Evolutionary conservation across 2,113 vertebrate genomes (phyloP).

Genomic region (Proteles cristata): DNA sequence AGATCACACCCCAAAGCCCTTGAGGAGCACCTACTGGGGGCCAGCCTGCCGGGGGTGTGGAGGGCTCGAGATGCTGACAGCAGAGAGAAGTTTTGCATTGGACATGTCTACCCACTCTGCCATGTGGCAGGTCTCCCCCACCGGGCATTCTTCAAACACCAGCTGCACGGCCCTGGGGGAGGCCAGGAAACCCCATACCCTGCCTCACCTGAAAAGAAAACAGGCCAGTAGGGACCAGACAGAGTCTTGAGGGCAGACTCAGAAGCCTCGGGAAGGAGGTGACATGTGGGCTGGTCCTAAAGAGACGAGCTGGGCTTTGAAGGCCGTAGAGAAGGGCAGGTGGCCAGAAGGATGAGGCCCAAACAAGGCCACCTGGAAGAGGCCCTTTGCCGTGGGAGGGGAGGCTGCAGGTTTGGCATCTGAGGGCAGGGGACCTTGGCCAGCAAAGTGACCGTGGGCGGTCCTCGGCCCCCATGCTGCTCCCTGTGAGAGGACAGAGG

Average conservation of each 20-base stretch:
- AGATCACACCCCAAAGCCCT: neutral
- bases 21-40: neutral
- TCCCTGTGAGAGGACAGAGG: neutral
- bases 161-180: neutral
- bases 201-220: neutral
- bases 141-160: neutral
- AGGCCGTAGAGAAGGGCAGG: neutral
- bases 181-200: neutral
- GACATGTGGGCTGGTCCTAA: neutral
- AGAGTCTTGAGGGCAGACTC: neutral
- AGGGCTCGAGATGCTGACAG: neutral
- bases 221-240: neutral
- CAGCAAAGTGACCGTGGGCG: neutral
- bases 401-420: neutral
- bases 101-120: neutral
- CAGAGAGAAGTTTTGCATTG: too few species aligned
- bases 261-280: neutral
- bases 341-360: neutral
- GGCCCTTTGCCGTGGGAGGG: too few species aligned
- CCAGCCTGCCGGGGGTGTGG: neutral
- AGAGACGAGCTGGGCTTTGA: neutral
- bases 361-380: rapidly evolving
- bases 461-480: neutral
- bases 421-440: neutral
- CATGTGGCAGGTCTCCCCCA: neutral